Evolutionary conservation across 2,113 vertebrate species (phyloP), one percentile per base, ranked within the genome.

Genomic region (Caranx ignobilis): DNA sequence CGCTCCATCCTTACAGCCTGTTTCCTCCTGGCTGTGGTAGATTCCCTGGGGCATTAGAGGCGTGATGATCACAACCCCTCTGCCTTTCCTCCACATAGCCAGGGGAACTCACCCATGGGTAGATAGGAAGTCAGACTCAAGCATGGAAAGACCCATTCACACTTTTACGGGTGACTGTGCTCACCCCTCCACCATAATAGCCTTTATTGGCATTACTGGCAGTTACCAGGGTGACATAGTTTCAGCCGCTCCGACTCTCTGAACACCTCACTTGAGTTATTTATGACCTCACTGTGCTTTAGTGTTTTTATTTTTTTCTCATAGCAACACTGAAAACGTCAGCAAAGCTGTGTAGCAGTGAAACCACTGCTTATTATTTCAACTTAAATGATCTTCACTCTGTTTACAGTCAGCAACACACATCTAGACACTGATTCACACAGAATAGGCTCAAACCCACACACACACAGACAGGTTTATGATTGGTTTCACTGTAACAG

Each of bases 161-260:
- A 75, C 60, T 26, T 75, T 55, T 54, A 75, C 31, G 26, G 71
- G 59, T 54, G 2, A 79, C 67, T 63, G 67, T 64, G 60, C 71
- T 63, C 50, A 55, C 32, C 73, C 66, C 13, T 55, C 34, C 43
- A 7, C 63, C 39, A 1, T 74, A 69, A 76, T 61, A 73, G 81
- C 47, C 55, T 85, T 88, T 84, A 84, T 31, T 75, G 64, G 80
- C 85, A 83, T 89, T 80, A 45, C 77, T 74, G 61, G 43, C 77
- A 47, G 81, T 90, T 77, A 57, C 84, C 21, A 32, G 35, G 73
- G 85, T 41, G 78, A 89, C 67, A 69, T 69, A 56, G 73, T 19
- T 89, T 47, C 34, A 70, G 54, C 79, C 50, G 56, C 75, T 63
- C 48, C 7, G 8, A 62, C 13, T 15, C 21, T 67, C 57, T 43